Evolutionary conservation across 2,113 vertebrate species (phyloP).

Genomic region (Pollimyrus isidori): DNA sequence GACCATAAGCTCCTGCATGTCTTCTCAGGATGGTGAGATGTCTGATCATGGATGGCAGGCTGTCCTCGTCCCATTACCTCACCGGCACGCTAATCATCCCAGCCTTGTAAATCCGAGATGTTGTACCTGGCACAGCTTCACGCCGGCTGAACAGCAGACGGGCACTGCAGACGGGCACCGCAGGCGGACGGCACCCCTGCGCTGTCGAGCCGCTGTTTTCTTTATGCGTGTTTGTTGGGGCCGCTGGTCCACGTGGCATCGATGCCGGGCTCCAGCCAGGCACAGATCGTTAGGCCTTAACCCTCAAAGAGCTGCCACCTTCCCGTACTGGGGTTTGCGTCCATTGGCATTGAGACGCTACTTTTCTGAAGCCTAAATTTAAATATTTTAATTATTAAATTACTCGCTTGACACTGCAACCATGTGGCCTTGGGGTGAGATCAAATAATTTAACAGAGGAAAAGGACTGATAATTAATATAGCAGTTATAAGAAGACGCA

Average conservation of each 20-base stretch:
- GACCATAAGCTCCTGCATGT: background rate
- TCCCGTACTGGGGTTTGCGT: background rate
- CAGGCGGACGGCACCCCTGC: background rate
- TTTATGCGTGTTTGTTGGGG: background rate
- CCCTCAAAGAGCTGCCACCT: background rate
- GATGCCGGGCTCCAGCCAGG: background rate
- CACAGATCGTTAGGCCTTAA: background rate
- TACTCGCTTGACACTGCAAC: background rate
- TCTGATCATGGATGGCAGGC: background rate
- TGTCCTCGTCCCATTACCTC: background rate
- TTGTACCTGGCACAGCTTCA: background rate
- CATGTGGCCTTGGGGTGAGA: background rate
- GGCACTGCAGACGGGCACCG: background rate
- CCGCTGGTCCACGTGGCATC: background rate
- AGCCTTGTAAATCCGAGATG: background rate
- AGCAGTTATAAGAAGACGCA: background rate
- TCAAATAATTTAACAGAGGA: background rate
- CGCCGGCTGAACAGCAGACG: background rate
- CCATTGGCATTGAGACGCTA: background rate
- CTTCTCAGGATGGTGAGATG: background rate
- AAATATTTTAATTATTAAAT: background rate
- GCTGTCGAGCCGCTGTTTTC: background rate
- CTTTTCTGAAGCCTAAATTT: background rate
- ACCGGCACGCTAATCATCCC: background rate
- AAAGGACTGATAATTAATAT: background rate